Evolutionary conservation across 1,140 invertebrate species (phyloP).

Genomic region (Pachypeltis micranthus): DNA sequence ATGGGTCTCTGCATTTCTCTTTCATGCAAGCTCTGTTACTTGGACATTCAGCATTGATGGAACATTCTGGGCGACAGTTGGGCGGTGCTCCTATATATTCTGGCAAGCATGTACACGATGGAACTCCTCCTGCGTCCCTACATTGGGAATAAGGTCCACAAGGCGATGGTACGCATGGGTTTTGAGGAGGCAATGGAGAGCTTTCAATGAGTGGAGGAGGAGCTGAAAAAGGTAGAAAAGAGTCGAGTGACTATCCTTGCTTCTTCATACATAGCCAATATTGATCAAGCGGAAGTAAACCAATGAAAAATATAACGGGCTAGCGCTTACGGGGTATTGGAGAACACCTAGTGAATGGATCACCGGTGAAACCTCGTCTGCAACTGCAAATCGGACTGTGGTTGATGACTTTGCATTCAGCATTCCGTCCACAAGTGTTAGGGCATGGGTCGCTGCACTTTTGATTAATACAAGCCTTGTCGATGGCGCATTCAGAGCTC

Average conservation of each 20-base stretch:
- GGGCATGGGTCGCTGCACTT: constrained; percentile 44
- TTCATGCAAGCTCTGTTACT: constrained; percentile 52
- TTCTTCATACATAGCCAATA: no score
- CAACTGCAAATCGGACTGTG: constrained; percentile 47
- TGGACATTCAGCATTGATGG: constrained; percentile 51
- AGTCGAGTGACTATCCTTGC: background rate
- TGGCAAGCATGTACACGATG: constrained; percentile 51
- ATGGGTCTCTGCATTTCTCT: constrained; percentile 54
- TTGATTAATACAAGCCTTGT: constrained; percentile 39
- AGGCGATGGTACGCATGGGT: constrained; percentile 43
- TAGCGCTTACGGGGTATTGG: constrained; percentile 23
- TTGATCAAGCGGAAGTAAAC: no score
- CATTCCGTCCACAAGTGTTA: constrained; percentile 37
- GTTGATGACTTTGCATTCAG: constrained; percentile 41
- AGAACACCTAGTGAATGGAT: constrained; percentile 41
- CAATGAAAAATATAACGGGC: no score
- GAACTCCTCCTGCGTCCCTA: constrained; percentile 43
- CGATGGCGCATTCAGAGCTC: constrained; percentile 38
- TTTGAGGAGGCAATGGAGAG: constrained; percentile 18
- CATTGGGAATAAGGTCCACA: constrained; percentile 54
- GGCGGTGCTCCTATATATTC: constrained; percentile 50
- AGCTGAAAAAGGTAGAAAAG: constrained; percentile 25
- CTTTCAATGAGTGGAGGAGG: constrained; percentile 27
- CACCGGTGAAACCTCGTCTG: constrained; percentile 37
- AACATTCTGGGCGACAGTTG: constrained; percentile 51